A percentile compares a stretch with the other conserved stretches of the same genome.
These are phyloP conservation scores for Drosophila pseudoananassae DNA, from an alignment of 1,140 invertebrate species.

Conservation along the genomic window DNA sequence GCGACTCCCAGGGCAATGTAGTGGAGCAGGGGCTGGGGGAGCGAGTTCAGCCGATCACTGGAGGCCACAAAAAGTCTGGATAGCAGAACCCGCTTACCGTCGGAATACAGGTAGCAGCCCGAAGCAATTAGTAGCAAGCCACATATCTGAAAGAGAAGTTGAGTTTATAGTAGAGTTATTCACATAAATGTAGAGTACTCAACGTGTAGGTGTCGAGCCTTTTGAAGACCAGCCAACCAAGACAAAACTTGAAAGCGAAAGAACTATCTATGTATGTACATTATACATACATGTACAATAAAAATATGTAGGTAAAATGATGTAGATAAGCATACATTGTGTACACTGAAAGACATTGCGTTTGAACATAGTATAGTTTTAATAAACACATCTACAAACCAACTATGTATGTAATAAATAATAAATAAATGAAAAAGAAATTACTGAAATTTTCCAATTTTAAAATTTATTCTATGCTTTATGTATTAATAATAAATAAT, in stretches of 20 bases:
- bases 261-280: background rate
- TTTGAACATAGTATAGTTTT: too few species aligned
- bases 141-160: conserved; percentile 86
- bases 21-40: conserved; percentile 89
- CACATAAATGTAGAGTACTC: background rate
- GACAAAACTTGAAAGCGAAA: conserved; percentile 13
- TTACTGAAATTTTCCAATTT: too few species aligned
- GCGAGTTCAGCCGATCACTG: conserved; percentile 84
- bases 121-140: conserved; percentile 88
- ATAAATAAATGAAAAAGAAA: too few species aligned
- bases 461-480: too few species aligned
- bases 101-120: conserved; percentile 89
- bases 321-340: background rate
- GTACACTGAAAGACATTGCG: too few species aligned
- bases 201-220: conserved; percentile 4
- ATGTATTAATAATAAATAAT: too few species aligned
- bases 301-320: background rate
- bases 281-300: background rate
- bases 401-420: too few species aligned
- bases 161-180: background rate
- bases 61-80: conserved; percentile 88
- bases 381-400: too few species aligned
- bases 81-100: conserved; percentile 88
- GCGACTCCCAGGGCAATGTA: conserved; percentile 89
- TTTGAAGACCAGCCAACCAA: conserved; percentile 49